These are phyloP conservation scores for Candoia aspera DNA, from an alignment of 2,113 vertebrate species.

Conservation along the genomic window DNA sequence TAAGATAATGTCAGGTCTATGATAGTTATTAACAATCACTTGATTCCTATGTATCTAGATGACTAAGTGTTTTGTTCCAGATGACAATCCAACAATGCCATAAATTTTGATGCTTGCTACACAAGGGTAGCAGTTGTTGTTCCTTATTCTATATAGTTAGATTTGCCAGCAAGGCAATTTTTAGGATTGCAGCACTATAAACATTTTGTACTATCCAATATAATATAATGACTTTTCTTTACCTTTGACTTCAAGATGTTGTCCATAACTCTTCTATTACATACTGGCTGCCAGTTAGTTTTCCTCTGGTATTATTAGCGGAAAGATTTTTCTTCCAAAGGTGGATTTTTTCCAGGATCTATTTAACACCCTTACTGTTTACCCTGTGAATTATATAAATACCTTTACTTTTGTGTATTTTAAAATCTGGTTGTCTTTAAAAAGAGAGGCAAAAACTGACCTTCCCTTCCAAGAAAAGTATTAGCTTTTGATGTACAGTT, in stretches of 20 bases:
- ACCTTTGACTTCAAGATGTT: not conserved
- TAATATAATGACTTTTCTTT: not conserved
- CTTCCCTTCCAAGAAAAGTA: slow-evolving; percentile 47
- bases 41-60: not conserved
- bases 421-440: slow-evolving; percentile 47
- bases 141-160: slow-evolving; percentile 20
- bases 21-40: not conserved
- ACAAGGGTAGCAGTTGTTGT: not conserved
- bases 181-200: slow-evolving; percentile 3
- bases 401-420: slow-evolving; percentile 50
- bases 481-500: slow-evolving; percentile 48
- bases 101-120: not conserved
- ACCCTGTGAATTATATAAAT: slow-evolving; percentile 31
- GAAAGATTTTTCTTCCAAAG: slow-evolving; percentile 42
- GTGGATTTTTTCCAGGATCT: slow-evolving; percentile 17
- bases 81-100: not conserved
- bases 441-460: slow-evolving; percentile 26
- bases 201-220: slow-evolving; percentile 15
- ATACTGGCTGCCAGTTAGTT: slow-evolving; percentile 38
- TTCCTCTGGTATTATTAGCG: slow-evolving; percentile 11
- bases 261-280: slow-evolving; percentile 7
- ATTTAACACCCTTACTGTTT: slow-evolving; percentile 34
- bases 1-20: slow-evolving; percentile 10
- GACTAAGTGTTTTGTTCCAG: not conserved
- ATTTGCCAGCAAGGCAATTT: slow-evolving; percentile 15